A percentile compares a stretch with the other conserved stretches of the same genome.
These are phyloP conservation scores for Alloscopus bannaensis DNA, from an alignment of 2,888 invertebrate genomes.

Conservation along the genomic window DNA sequence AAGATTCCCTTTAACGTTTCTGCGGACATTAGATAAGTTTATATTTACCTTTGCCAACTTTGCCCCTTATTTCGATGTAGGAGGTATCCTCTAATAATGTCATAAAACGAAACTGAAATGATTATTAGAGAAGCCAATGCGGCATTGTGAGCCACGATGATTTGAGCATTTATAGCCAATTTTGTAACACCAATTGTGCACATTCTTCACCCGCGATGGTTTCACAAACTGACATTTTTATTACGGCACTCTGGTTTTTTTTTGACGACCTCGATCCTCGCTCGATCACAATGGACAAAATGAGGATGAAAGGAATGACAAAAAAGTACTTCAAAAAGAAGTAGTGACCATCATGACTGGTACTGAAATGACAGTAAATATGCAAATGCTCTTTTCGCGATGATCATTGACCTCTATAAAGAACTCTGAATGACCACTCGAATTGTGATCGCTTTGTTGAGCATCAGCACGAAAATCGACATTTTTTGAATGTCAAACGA, in stretches of 20 bases:
- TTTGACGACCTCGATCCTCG: no score
- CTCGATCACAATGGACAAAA: slow-evolving; percentile 5
- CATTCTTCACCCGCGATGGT: no score
- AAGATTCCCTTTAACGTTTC: no score
- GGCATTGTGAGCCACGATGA: no score
- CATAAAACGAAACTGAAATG: no score
- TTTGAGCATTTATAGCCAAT: no score
- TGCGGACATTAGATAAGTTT: no score
- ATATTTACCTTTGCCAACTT: no score
- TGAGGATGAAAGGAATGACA: slow-evolving; percentile 6
- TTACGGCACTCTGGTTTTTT: slow-evolving; percentile 18
- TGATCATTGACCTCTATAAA: slow-evolving; percentile 28
- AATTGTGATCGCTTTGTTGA: slow-evolving; percentile 3
- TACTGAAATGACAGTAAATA: slow-evolving; percentile 27
- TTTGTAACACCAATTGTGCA: no score
- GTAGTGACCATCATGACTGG: slow-evolving; percentile 28
- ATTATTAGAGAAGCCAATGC: no score
- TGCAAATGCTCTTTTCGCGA: slow-evolving; percentile 16
- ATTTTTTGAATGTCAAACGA: slow-evolving; percentile 27
- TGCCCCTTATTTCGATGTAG: no score
- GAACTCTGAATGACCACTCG: slow-evolving; percentile 7
- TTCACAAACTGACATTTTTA: slow-evolving; percentile 23
- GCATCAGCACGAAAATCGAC: neutral
- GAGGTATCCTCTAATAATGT: no score
- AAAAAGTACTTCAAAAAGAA: slow-evolving; percentile 6